A percentile compares a stretch with the other conserved stretches of the same genome.
phyloP scores from a whole-genome alignment of 2,888 invertebrate species.

The Helobdella robusta region DNA sequence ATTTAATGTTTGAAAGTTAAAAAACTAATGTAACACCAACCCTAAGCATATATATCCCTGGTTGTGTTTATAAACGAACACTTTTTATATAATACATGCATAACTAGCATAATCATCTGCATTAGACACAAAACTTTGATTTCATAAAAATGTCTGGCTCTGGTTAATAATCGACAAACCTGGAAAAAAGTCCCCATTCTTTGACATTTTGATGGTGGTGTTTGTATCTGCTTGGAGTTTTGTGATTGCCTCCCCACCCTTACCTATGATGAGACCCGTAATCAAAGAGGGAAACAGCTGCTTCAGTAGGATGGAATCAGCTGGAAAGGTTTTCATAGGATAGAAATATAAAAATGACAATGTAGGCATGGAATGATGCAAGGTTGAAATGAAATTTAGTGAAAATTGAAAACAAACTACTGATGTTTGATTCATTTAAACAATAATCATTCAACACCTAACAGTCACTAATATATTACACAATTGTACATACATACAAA shows the following conservation, averaged over 20 bases:
- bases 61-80: too few species aligned
- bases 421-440: too few species aligned
- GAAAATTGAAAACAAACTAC: background rate
- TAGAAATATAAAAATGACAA: background rate
- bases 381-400: background rate
- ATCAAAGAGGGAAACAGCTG: conserved; percentile 81
- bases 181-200: conserved; percentile 95
- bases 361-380: background rate
- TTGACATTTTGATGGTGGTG: conserved; percentile 97
- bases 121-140: too few species aligned
- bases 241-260: conserved; percentile 96
- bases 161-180: conserved; percentile 58
- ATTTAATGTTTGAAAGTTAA: too few species aligned
- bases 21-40: too few species aligned
- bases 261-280: conserved; percentile 97
- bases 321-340: background rate
- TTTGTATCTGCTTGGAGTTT: conserved; percentile 94
- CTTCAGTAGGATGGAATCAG: conserved; percentile 68
- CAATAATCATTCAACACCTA: too few species aligned
- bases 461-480: too few species aligned
- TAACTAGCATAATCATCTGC: too few species aligned
- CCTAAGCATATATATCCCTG: too few species aligned
- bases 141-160: background rate
- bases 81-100: too few species aligned
- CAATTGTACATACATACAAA: too few species aligned